These are phyloP conservation scores for Elmis aenea DNA, from an alignment of 2,888 invertebrate genomes.

Conservation along the genomic window DNA sequence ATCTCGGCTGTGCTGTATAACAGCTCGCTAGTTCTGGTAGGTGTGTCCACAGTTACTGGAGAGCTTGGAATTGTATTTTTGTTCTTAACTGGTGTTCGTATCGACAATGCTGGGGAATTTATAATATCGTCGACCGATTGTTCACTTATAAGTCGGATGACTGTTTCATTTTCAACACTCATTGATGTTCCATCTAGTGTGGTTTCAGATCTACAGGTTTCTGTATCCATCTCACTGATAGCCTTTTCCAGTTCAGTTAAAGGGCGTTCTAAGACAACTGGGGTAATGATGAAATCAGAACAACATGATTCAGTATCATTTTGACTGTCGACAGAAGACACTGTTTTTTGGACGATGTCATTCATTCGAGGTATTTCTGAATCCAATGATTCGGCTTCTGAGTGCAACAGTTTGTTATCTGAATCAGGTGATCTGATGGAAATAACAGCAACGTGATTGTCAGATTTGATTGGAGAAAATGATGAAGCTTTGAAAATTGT, in stretches of 20 bases:
- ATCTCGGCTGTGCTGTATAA: conserved; percentile 56
- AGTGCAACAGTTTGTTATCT: neutral
- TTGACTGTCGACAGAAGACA: conserved; percentile 5
- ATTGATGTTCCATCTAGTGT: neutral
- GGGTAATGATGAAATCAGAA: no score
- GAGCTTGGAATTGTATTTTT: conserved; percentile 36
- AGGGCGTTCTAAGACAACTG: neutral
- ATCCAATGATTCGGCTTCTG: neutral
- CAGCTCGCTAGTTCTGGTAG: conserved; percentile 49
- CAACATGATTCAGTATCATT: conserved; percentile 12
- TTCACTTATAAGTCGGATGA: neutral
- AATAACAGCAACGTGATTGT: no score
- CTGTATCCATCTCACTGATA: conserved; percentile 33
- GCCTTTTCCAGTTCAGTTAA: conserved; percentile 33
- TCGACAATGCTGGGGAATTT: neutral
- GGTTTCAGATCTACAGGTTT: conserved; percentile 17
- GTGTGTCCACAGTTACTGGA: conserved; percentile 38
- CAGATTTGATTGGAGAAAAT: no score
- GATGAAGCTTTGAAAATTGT: no score
- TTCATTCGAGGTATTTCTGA: no score
- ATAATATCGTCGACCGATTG: neutral
- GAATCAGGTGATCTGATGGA: neutral
- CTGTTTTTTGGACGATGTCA: no score
- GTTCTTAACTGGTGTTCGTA: no score
- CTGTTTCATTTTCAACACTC: neutral